Conservation (phyloP, 2,888 invertebrate genomes). For the Drosophila nigricruria region DNA sequence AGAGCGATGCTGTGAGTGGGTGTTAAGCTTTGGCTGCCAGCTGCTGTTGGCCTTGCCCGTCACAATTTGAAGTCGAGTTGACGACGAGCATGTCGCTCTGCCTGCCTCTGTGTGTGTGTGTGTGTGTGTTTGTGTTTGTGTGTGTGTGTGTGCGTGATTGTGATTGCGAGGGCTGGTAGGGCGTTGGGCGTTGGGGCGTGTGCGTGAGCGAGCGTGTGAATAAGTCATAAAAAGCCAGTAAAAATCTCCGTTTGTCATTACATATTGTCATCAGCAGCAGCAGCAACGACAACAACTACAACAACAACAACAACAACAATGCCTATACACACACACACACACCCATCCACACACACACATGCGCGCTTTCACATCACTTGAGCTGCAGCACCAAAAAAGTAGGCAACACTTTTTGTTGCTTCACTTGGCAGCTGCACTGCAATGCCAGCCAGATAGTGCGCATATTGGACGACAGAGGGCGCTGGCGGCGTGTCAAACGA, state of each 20-base stretch:
- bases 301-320: slow-evolving; percentile 6
- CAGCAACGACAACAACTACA: slow-evolving; percentile 13
- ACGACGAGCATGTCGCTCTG: slow-evolving; percentile 30
- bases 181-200: slow-evolving; percentile 6
- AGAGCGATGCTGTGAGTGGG: not conserved
- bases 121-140: slow-evolving; percentile 16
- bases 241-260: slow-evolving; percentile 75
- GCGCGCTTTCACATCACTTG: slow-evolving; percentile 14
- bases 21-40: slow-evolving; percentile 14
- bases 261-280: slow-evolving; percentile 61
- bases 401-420: slow-evolving; percentile 51
- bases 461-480: not conserved
- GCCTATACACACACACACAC: slow-evolving; percentile 6
- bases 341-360: slow-evolving; percentile 5
- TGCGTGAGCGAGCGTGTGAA: slow-evolving; percentile 45
- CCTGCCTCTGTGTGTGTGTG: slow-evolving; percentile 6
- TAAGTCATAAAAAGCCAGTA: slow-evolving; percentile 66
- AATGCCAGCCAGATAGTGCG: not conserved
- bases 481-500: not conserved
- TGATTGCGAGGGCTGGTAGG: not conserved
- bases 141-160: slow-evolving; percentile 10
- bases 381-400: slow-evolving; percentile 46
- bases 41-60: slow-evolving; percentile 51
- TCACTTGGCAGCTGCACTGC: slow-evolving; percentile 8
- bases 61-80: slow-evolving; percentile 67